Evolutionary conservation across 2,113 vertebrate species (phyloP).

Genomic region (Eudorcas thomsonii): DNA sequence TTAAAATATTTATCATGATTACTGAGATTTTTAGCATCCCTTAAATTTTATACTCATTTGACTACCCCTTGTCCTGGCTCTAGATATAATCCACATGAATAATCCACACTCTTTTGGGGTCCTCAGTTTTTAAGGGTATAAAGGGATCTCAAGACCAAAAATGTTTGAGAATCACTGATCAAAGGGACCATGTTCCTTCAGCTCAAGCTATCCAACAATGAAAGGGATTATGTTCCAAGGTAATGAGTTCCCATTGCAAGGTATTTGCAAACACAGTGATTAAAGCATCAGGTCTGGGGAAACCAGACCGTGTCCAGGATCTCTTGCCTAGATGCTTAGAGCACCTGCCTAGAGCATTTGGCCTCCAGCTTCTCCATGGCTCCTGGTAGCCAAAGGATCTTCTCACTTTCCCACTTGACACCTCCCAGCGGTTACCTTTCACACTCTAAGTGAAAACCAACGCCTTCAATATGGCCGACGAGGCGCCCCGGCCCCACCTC

Average conservation of each 20-base stretch:
- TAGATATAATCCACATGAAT: not conserved
- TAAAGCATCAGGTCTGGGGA: not conserved
- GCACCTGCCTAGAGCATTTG: not conserved
- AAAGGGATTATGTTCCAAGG: not conserved
- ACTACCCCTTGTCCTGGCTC: not conserved
- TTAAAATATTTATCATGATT: not conserved
- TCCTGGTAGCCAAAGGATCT: too few species aligned
- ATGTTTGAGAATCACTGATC: not conserved
- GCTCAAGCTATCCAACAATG: not conserved
- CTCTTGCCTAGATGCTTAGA: not conserved
- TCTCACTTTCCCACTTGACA: not conserved
- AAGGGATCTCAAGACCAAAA: not conserved
- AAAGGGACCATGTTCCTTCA: not conserved
- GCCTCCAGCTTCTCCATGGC: not conserved
- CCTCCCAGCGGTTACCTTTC: not conserved
- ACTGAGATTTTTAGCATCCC: not conserved
- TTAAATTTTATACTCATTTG: not conserved
- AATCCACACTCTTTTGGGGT: not conserved
- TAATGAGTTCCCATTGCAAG: not conserved
- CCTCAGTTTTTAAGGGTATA: not conserved
- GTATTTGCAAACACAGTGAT: not conserved
- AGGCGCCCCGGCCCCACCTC: fast-evolving
- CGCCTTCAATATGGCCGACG: fast-evolving
- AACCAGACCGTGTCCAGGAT: not conserved
- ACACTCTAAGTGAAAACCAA: not conserved